phyloP scores from a whole-genome alignment of 2,113 vertebrate species.

The Silurus asotus region DNA sequence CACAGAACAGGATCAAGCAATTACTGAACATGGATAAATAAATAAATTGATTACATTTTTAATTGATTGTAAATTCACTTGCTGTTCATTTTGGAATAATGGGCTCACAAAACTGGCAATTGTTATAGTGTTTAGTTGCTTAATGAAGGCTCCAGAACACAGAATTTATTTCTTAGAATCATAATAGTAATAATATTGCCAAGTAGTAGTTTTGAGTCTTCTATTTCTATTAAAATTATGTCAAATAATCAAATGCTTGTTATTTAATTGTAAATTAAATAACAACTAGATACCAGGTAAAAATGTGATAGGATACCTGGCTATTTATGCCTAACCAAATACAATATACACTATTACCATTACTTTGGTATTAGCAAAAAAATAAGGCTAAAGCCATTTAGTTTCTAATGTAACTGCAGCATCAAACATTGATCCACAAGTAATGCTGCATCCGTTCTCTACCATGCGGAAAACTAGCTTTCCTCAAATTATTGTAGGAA shows the following conservation, averaged over 20 bases:
- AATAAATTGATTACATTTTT: neutral
- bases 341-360: neutral
- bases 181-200: neutral
- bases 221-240: neutral
- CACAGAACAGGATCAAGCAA: neutral
- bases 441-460: constrained; percentile 58
- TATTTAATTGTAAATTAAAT: neutral
- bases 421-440: constrained; percentile 66
- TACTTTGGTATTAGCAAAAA: neutral
- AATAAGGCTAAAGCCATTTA: neutral
- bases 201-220: neutral
- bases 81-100: neutral
- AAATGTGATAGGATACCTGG: too few species aligned
- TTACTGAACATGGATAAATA: neutral
- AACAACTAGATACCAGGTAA: too few species aligned
- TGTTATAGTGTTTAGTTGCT: neutral
- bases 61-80: neutral
- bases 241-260: constrained; percentile 4
- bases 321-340: neutral
- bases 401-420: constrained; percentile 53
- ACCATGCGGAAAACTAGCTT: constrained; percentile 62
- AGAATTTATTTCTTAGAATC: neutral
- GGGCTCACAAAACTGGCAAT: neutral
- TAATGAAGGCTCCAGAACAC: neutral
- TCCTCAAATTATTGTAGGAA: constrained; percentile 44